Base-by-base conservation (phyloP, 2,888 invertebrate species). In the Drosophila heteroneura region DNA sequence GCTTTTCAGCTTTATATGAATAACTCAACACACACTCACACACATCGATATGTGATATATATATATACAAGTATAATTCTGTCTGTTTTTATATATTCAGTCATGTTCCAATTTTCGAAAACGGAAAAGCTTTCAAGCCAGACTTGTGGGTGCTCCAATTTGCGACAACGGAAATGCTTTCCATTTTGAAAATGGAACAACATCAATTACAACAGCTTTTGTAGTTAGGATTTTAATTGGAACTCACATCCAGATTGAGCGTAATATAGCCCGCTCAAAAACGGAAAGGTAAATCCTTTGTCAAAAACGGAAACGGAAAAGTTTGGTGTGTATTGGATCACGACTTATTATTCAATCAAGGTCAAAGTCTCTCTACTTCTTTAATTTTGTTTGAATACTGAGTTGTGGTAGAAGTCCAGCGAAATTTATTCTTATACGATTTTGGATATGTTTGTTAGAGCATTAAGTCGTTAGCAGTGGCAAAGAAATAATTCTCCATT, bases 401-500 rank as follows among this genome's bases (percentile, higher is more conserved):
- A 41, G 22, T 44, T 12, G 1, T 19, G 6, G 37, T 5, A 44
- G 5, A 44, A 47, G 9, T 22, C 16, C 4, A 9, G 7, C 4
- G 2, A 47, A 47, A 26, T 47, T 26, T 26, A 1, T 16, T 16
- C 16, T 16, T 26, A 16, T 16, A 16, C 16, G 16, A 47, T 16
- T 52, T 30, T 6, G n/a, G 39, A 28, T 19, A 33, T n/a, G 16
- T 28, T 9, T 19, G 41, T 19, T 30, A 56, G 68, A n/a, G 56
- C 37, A 56, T 71, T 39, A 37, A 16, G 16, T 28, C 37, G 28
- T 67, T 26, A n/a, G 12, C 26, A 32, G 35, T 16, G 14, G 9
- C n/a, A n/a, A 16, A 26, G 6, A 57, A 7, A 65, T 26, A 47
- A 14, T 67, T 54, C 26, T 56, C 32, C 1, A 22, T 35, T 41